Conservation (phyloP, 2,797 vertebrate species). For the Falco peregrinus region DNA sequence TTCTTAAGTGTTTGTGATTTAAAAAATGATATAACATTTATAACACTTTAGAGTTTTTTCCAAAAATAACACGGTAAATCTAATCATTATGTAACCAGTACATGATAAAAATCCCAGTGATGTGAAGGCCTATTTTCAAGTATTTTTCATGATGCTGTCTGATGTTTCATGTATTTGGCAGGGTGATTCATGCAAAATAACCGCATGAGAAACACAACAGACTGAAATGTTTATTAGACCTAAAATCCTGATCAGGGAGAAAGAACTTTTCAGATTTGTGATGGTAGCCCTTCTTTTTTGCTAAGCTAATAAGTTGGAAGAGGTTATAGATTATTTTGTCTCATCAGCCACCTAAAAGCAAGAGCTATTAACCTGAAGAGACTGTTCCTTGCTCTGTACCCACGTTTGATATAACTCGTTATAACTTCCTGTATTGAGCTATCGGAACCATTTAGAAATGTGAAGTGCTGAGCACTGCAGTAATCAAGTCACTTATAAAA, state of each 20-base stretch:
- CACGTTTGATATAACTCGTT: neutral
- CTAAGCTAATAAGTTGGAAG: neutral
- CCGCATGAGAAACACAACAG: neutral
- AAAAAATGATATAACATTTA: constrained; percentile 48
- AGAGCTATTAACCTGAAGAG: neutral
- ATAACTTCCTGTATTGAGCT: neutral
- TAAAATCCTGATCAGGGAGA: neutral
- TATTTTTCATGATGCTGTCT: neutral
- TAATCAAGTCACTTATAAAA: neutral
- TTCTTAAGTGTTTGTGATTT: constrained; percentile 71
- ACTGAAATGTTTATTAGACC: neutral
- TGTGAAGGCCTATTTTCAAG: neutral
- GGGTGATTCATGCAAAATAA: neutral
- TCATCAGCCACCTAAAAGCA: neutral
- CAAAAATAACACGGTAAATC: constrained; percentile 35
- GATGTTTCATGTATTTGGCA: neutral
- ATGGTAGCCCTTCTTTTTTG: neutral
- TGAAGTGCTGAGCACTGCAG: neutral
- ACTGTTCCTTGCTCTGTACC: neutral
- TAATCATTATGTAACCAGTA: constrained; percentile 11
- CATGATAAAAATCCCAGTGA: neutral
- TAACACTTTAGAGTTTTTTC: constrained; percentile 34
- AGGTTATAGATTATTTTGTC: neutral
- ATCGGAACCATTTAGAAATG: neutral
- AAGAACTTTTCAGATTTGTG: neutral